Percentiles rank a stretch among this genome's conserved stretches.
Evolutionary conservation across 2,113 vertebrate genomes (phyloP).

Genomic region (Cricetomys ansorgei): DNA sequence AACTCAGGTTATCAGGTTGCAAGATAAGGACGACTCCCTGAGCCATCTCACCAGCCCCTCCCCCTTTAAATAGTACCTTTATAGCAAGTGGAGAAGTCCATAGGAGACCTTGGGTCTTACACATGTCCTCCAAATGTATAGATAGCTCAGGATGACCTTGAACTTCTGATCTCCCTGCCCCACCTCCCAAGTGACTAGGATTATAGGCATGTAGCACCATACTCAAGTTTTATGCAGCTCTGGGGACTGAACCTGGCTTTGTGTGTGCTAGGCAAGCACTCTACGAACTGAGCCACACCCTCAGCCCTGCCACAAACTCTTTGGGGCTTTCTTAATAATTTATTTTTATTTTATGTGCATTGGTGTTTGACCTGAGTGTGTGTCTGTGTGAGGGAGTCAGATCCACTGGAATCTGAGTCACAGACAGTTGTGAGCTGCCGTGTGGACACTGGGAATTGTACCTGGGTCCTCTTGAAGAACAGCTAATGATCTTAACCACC

Average conservation of each 20-base stretch:
- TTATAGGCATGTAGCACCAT: neutral
- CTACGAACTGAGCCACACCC: neutral
- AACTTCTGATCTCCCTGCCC: neutral
- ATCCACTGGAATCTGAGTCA: no score
- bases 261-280: neutral
- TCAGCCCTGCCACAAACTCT: neutral
- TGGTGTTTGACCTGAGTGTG: no score
- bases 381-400: no score
- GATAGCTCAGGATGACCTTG: neutral
- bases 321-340: no score
- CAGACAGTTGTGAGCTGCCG: no score
- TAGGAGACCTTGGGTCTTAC: neutral
- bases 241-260: neutral
- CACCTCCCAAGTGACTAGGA: neutral
- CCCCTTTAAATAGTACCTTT: neutral
- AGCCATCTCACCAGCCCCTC: neutral
- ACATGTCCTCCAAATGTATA: neutral
- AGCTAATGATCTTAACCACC: no score
- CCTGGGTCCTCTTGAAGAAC: no score
- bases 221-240: neutral
- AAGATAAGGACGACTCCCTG: neutral
- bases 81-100: neutral
- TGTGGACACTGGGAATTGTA: no score
- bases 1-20: neutral
- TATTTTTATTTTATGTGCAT: no score